Conservation (phyloP, 2,888 invertebrate species). For the Osmoderma eremita region DNA sequence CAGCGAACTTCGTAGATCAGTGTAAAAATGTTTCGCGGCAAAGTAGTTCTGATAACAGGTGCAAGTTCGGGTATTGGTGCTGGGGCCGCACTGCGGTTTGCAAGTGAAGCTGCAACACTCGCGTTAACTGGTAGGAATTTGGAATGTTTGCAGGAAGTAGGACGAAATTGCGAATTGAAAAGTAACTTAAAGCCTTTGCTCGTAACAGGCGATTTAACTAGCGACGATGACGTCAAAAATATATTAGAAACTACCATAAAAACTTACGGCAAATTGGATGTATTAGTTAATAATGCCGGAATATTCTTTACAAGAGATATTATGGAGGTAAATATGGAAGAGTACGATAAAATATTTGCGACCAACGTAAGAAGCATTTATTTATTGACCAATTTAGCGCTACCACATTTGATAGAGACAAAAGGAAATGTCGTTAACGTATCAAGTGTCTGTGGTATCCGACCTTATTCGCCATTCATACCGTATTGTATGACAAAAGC, state of each 20-base stretch:
- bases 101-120: conserved; percentile 79
- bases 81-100: conserved; percentile 80
- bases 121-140: conserved; percentile 77
- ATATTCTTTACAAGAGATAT: conserved; percentile 58
- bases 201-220: conserved; percentile 55
- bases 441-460: conserved; percentile 31
- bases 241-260: conserved; percentile 60
- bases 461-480: conserved; percentile 11
- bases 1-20: too few species aligned
- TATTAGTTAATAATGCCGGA: conserved; percentile 68
- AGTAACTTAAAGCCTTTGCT: conserved; percentile 47
- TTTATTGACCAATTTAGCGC: conserved; percentile 72
- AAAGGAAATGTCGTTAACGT: conserved; percentile 65
- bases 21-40: conserved; percentile 71
- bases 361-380: conserved; percentile 72
- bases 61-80: conserved; percentile 89
- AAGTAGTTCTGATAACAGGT: conserved; percentile 81
- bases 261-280: conserved; percentile 60
- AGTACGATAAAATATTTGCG: conserved; percentile 67
- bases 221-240: conserved; percentile 59
- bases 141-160: conserved; percentile 73
- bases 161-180: conserved; percentile 66
- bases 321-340: conserved; percentile 50
- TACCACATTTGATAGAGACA: conserved; percentile 72
- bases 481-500: conserved; percentile 66